Evolutionary conservation across 2,113 vertebrate genomes (phyloP).

Genomic region (Myocastor coypus): DNA sequence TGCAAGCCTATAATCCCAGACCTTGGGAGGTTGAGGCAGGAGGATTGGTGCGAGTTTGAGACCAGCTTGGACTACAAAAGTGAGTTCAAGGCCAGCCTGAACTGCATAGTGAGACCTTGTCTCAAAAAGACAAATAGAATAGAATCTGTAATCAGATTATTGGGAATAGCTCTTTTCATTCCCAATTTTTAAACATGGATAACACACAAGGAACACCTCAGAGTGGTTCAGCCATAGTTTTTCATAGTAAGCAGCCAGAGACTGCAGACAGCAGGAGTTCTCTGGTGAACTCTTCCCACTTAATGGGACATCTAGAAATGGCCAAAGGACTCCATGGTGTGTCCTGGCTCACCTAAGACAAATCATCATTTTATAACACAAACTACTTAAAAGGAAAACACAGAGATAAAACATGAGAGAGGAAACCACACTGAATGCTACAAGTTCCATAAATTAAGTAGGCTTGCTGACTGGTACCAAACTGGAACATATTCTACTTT

Average conservation of each 20-base stretch:
- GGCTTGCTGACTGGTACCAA: background rate
- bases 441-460: background rate
- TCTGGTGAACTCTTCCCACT: background rate
- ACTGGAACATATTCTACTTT: background rate
- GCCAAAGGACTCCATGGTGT: background rate
- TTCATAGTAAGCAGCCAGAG: background rate
- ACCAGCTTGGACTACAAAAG: too few species aligned
- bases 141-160: conserved; percentile 88
- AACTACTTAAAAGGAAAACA: background rate
- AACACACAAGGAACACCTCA: background rate
- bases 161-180: conserved; percentile 9
- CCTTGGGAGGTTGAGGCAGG: too few species aligned
- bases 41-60: too few species aligned
- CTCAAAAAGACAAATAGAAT: conserved; percentile 87
- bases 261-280: background rate
- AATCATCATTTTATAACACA: background rate
- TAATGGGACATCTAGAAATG: background rate
- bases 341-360: too few species aligned
- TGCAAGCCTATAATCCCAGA: too few species aligned
- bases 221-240: background rate
- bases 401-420: background rate
- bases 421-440: background rate
- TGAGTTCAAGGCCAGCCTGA: too few species aligned
- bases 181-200: conserved; percentile 23
- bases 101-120: too few species aligned